Evolutionary conservation across 2,888 invertebrate species (phyloP).

Genomic region (Himalopsyche kuldschensis): DNA sequence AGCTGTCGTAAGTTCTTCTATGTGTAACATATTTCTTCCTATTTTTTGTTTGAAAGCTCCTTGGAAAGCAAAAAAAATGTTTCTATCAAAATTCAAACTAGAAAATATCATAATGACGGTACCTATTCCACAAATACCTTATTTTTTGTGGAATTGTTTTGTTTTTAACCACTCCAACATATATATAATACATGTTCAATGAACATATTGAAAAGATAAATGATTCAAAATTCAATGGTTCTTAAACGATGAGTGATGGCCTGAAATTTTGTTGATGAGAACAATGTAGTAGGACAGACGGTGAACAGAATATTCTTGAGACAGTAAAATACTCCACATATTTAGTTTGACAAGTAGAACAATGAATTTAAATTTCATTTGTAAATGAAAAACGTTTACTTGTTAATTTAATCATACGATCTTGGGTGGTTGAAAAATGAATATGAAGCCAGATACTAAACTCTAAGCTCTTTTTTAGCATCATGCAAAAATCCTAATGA

Average conservation of each 20-base stretch:
- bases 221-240: too few species aligned
- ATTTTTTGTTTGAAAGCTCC: background rate
- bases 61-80: background rate
- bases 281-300: too few species aligned
- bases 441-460: background rate
- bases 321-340: too few species aligned
- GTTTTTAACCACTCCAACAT: background rate
- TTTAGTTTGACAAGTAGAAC: too few species aligned
- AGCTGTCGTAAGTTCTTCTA: slow-evolving; percentile 14
- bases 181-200: background rate
- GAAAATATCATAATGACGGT: background rate
- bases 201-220: too few species aligned
- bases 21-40: background rate
- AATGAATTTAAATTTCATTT: too few species aligned
- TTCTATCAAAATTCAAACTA: background rate
- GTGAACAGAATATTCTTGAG: too few species aligned
- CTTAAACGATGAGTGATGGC: too few species aligned
- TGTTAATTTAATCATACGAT: too few species aligned
- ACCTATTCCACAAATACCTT: background rate
- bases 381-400: too few species aligned
- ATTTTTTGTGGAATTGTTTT: background rate
- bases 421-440: background rate
- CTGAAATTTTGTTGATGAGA: too few species aligned
- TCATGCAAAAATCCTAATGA: background rate
- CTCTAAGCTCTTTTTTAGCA: background rate